Conservation (phyloP, 2,113 vertebrate species). For the Paralichthys olivaceus region DNA sequence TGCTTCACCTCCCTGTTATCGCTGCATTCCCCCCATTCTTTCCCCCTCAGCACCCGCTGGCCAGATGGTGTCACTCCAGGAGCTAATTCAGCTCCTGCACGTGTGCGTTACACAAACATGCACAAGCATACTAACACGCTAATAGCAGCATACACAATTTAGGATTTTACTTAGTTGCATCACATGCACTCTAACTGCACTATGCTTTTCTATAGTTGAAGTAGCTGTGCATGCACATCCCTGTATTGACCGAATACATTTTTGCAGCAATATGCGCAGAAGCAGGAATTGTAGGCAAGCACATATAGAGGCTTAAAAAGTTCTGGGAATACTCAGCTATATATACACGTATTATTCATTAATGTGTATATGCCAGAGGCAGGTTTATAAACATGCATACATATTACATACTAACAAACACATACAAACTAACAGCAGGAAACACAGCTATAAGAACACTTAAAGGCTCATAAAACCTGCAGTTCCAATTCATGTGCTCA, state of each 20-base stretch:
- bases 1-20: conserved; percentile 56
- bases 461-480: conserved; percentile 12
- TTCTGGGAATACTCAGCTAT: background rate
- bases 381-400: background rate
- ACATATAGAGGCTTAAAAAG: background rate
- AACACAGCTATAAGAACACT: background rate
- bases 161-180: background rate
- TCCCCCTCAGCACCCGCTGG: conserved; percentile 40
- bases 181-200: background rate
- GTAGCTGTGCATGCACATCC: background rate
- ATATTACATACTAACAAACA: background rate
- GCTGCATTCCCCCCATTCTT: conserved; percentile 26
- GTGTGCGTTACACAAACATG: conserved; percentile 37
- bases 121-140: conserved; percentile 11
- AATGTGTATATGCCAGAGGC: background rate
- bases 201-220: background rate
- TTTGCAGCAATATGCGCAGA: background rate
- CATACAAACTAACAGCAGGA: conserved; percentile 4
- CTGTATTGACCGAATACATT: background rate
- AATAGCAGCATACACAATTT: background rate
- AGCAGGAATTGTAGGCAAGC: background rate
- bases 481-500: background rate
- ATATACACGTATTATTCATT: background rate
- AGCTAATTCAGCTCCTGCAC: conserved; percentile 58
- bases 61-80: conserved; percentile 75